These are phyloP conservation scores for Melinaea menophilus DNA, from an alignment of 2,888 invertebrate species.

Conservation along the genomic window DNA sequence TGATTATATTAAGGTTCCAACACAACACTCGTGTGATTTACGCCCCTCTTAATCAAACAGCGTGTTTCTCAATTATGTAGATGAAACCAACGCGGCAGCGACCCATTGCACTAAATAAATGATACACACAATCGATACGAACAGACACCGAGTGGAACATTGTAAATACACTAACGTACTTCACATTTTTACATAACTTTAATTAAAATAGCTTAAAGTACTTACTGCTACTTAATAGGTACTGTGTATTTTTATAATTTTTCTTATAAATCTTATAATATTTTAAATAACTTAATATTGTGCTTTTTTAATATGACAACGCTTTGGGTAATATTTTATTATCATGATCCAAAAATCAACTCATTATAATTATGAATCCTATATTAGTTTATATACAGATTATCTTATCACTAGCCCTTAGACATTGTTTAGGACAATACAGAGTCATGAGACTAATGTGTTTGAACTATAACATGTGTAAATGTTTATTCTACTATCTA, in stretches of 20 bases:
- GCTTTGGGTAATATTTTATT: too few species aligned
- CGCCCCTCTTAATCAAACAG: slow-evolving; percentile 6
- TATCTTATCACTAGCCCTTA: slow-evolving; percentile 9
- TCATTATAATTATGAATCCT: too few species aligned
- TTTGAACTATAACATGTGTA: slow-evolving; percentile 13
- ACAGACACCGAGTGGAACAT: slow-evolving; percentile 1
- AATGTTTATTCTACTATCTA: not conserved
- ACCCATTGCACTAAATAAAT: slow-evolving; percentile 23
- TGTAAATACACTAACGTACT: not conserved
- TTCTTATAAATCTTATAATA: too few species aligned
- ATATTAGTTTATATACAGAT: too few species aligned
- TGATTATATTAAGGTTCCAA: not conserved
- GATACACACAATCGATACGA: slow-evolving; percentile 13
- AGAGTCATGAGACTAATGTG: slow-evolving; percentile 15
- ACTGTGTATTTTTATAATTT: too few species aligned
- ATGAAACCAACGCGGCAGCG: slow-evolving; percentile 15
- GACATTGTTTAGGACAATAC: slow-evolving; percentile 15
- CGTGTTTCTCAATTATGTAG: slow-evolving; percentile 2
- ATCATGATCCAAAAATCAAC: too few species aligned
- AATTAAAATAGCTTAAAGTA: too few species aligned
- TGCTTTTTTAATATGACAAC: too few species aligned
- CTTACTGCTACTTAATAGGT: too few species aligned
- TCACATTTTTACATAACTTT: too few species aligned
- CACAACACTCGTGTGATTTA: slow-evolving; percentile 10
- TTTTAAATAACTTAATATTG: too few species aligned